These are phyloP conservation scores for Eupeodes luniger DNA, from an alignment of 2,888 invertebrate species.

Conservation along the genomic window DNA sequence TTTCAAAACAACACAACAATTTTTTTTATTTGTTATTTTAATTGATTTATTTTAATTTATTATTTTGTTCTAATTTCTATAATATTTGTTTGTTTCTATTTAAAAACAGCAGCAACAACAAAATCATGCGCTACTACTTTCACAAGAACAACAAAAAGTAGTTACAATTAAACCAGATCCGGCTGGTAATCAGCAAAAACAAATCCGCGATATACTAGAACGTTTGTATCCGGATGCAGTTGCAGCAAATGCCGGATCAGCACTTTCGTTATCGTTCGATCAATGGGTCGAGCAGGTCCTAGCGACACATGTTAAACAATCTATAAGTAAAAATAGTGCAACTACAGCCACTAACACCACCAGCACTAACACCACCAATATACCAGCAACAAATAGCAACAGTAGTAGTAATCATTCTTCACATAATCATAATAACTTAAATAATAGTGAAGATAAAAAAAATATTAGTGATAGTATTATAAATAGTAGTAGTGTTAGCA, in stretches of 20 bases:
- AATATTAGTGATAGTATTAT: constrained; percentile 81
- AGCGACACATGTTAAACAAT: constrained; percentile 81
- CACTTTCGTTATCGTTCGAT: constrained; percentile 81
- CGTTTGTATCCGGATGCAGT: constrained; percentile 83
- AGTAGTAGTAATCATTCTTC: constrained; percentile 78
- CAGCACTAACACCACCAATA: constrained; percentile 78
- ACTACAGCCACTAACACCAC: constrained; percentile 75
- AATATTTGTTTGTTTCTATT: constrained; percentile 4
- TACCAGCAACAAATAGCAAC: constrained; percentile 79
- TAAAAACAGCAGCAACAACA: constrained; percentile 80
- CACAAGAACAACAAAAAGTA: constrained; percentile 61
- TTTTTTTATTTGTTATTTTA: background rate
- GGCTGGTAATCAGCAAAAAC: constrained; percentile 79
- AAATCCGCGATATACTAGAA: constrained; percentile 82
- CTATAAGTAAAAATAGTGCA: constrained; percentile 76
- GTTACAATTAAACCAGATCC: constrained; percentile 63
- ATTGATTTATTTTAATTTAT: constrained; percentile 10
- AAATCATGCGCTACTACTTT: constrained; percentile 77
- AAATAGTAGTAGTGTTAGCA: constrained; percentile 80
- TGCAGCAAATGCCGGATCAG: constrained; percentile 80
- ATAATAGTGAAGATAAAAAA: constrained; percentile 77
- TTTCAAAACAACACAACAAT: background rate
- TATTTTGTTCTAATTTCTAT: constrained; percentile 11
- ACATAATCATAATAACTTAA: constrained; percentile 78
- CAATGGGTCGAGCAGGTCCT: constrained; percentile 83